A percentile compares a stretch with the other conserved stretches of the same genome.
phyloP scores from a whole-genome alignment of 2,113 vertebrate species.

The Dolichotis patagonum region DNA sequence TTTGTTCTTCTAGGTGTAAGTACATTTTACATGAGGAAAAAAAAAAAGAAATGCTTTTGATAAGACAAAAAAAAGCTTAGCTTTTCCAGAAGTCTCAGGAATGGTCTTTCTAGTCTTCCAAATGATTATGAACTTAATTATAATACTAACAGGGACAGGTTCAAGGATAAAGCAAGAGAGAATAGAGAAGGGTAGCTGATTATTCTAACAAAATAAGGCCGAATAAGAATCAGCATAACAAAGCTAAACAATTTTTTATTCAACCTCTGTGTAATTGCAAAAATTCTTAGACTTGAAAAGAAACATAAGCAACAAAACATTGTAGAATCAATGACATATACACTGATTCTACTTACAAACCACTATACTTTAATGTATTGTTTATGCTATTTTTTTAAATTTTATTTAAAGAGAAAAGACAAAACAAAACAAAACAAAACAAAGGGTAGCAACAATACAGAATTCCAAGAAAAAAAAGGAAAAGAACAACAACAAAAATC shows the following conservation, averaged over 20 bases:
- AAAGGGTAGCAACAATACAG: too few species aligned
- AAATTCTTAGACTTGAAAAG: constrained; percentile 1
- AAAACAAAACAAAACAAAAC: too few species aligned
- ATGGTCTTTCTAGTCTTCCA: not conserved
- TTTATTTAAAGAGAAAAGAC: too few species aligned
- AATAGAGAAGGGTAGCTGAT: accelerated
- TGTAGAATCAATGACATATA: not conserved
- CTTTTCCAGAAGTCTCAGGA: not conserved
- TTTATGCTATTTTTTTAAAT: constrained; percentile 49
- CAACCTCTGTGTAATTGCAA: not conserved
- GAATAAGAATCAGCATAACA: not conserved
- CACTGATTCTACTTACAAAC: constrained; percentile 21
- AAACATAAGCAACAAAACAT: constrained; percentile 36
- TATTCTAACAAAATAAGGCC: not conserved
- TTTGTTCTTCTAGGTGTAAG: constrained; percentile 19
- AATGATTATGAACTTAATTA: constrained; percentile 3
- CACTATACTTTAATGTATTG: constrained; percentile 24
- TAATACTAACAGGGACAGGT: not conserved
- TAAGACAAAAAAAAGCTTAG: not conserved
- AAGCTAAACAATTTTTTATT: not conserved
- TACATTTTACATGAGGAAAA: not conserved
- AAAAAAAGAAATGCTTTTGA: not conserved
- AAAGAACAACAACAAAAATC: too few species aligned
- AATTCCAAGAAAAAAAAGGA: too few species aligned
- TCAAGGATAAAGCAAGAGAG: not conserved